Conservation (phyloP, 1,140 invertebrate species). For the Anagrus nilaparvatae region DNA sequence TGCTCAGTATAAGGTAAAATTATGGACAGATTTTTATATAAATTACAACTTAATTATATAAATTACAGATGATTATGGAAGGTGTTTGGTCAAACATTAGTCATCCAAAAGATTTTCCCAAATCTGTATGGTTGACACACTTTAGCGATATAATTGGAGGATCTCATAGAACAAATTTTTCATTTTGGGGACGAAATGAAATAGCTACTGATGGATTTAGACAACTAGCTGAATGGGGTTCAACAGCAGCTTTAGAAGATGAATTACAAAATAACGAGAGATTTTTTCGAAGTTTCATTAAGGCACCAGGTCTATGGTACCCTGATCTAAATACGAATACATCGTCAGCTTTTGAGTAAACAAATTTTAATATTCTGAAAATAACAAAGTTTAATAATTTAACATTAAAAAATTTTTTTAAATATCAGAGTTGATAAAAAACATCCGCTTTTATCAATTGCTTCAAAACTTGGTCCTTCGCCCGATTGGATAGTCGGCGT, state of each 20-base stretch:
- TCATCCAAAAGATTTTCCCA: slow-evolving; percentile 95
- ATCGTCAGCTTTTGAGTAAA: slow-evolving; percentile 60
- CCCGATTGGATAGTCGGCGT: slow-evolving; percentile 95
- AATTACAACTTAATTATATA: not conserved
- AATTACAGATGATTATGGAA: slow-evolving; percentile 76
- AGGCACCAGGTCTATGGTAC: slow-evolving; percentile 88
- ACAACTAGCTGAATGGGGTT: slow-evolving; percentile 89
- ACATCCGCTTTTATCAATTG: slow-evolving; percentile 82
- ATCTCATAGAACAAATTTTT: slow-evolving; percentile 81
- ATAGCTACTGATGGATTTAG: slow-evolving; percentile 86
- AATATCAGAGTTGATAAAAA: slow-evolving; percentile 66
- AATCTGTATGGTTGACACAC: slow-evolving; percentile 81
- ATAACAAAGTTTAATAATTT: not conserved
- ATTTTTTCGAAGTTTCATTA: slow-evolving; percentile 84
- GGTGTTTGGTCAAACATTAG: slow-evolving; percentile 93
- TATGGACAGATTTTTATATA: not conserved
- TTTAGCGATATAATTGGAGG: slow-evolving; percentile 98
- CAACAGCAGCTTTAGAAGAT: slow-evolving; percentile 78
- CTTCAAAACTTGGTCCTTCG: slow-evolving; percentile 90
- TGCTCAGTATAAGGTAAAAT: slow-evolving; percentile 70
- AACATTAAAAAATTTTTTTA: not conserved
- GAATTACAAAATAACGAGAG: slow-evolving; percentile 76
- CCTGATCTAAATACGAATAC: slow-evolving; percentile 85
- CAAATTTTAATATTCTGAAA: not conserved
- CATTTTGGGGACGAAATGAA: slow-evolving; percentile 89